These are phyloP conservation scores for Metacarcinus magister DNA, from an alignment of 2,888 invertebrate genomes.

Conservation along the genomic window DNA sequence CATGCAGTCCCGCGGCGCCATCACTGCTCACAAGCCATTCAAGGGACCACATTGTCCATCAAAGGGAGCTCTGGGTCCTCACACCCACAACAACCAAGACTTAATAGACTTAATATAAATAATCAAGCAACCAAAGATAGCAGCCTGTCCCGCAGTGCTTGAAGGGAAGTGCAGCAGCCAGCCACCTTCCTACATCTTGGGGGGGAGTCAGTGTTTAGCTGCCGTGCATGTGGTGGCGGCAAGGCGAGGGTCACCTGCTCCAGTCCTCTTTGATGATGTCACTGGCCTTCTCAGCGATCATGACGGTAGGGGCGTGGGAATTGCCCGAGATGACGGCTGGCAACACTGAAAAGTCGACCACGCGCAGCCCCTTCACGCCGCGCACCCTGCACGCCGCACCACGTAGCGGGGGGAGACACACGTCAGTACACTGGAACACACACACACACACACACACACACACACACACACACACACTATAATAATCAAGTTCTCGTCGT, in stretches of 20 bases:
- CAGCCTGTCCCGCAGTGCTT: not conserved
- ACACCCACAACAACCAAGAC: not conserved
- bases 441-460: not conserved
- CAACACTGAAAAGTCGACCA: not conserved
- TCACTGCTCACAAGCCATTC: not conserved
- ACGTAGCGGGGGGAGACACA: not conserved
- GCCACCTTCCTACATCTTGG: not conserved
- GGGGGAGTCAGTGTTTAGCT: not conserved
- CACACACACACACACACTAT: not conserved
- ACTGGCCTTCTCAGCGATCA: slow-evolving; percentile 53
- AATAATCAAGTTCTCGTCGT: not conserved
- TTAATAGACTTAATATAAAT: not conserved
- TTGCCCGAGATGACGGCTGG: not conserved
- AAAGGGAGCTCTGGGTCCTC: not conserved
- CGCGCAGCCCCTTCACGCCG: not conserved
- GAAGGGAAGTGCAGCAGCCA: not conserved
- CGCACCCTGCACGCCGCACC: not conserved
- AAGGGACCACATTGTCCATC: not conserved
- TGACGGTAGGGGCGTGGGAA: slow-evolving; percentile 46
- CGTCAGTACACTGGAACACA: not conserved
- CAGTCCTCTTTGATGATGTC: slow-evolving; percentile 49
- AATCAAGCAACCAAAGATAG: not conserved
- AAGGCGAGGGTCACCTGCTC: not conserved
- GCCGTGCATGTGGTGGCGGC: not conserved
- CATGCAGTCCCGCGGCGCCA: not conserved